phyloP scores from a whole-genome alignment of 2,888 invertebrate genomes.

The Brassicogethes aeneus region DNA sequence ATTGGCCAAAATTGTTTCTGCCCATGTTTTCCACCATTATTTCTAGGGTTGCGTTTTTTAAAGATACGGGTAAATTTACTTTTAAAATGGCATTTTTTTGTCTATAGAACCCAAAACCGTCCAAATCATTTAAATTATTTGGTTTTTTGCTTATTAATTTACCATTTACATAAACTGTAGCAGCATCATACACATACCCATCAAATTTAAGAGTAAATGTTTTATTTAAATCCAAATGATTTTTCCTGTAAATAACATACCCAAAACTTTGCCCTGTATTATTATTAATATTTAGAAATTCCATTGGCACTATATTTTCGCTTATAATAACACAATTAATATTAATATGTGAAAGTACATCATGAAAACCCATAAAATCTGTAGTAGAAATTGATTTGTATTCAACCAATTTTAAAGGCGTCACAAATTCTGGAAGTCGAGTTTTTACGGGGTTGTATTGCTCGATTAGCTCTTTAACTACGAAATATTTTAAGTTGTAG shows the following conservation, averaged over 20 bases:
- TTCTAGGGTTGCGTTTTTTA: conserved; percentile 32
- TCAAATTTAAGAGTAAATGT: conserved; percentile 29
- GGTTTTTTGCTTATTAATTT: conserved; percentile 32
- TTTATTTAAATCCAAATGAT: conserved; percentile 22
- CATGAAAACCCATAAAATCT: conserved; percentile 52
- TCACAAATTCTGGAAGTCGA: conserved; percentile 54
- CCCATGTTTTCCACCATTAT: conserved; percentile 70
- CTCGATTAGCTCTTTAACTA: conserved; percentile 48
- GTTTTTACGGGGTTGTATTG: conserved; percentile 33
- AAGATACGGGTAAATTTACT: conserved; percentile 11
- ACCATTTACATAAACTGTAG: conserved; percentile 41
- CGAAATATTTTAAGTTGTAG: conserved; percentile 64
- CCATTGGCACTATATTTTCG: conserved; percentile 27
- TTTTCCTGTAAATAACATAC: conserved; percentile 44
- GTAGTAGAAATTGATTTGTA: conserved; percentile 66
- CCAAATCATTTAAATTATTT: conserved; percentile 23
- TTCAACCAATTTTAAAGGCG: conserved; percentile 66
- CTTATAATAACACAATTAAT: too few species aligned
- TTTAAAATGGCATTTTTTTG: conserved; percentile 25
- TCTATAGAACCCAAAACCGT: conserved; percentile 40
- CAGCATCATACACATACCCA: conserved; percentile 42
- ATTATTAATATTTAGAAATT: conserved; percentile 34
- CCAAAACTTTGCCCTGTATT: conserved; percentile 48
- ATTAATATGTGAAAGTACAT: conserved; percentile 40
- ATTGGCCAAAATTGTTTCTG: conserved; percentile 51